Evolutionary conservation across 2,113 vertebrate genomes (phyloP), one percentile per base, ranked within the genome.

Genomic region (Vulpes lagopus): DNA sequence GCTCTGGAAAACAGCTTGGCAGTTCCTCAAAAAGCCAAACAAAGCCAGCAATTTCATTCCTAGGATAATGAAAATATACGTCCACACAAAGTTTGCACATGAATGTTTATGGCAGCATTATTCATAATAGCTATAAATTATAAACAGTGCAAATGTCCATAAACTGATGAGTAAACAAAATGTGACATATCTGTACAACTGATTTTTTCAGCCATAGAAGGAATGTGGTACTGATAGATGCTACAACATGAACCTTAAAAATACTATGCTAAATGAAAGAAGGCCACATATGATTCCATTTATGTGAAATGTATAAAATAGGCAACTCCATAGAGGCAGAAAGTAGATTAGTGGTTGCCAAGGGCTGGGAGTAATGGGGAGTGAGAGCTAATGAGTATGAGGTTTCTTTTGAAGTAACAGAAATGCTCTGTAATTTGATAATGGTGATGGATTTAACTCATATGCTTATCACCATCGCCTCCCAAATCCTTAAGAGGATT

Each of bases 401-500:
- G 35, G 35, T 38, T 95, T 86, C 80, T 74, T 85, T 43, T 20
- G 38, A 62, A n/a, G 15, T 83, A 79, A 69, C 25, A 60, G 55
- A 60, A 69, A 79, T 79, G 11, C 43, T 64, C 43, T 90, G 71
- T 49, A 85, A 90, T 80, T 79, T 79, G 86, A n/a, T 49, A 80
- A 57, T 80, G 43, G 15, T 30, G 73, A 62, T 23, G 32, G 27
- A 73, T 49, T 90, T 65, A 93, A 92, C 20, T 73, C 25, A 69
- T 89, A 71, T 2, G 32, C 95, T 84, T 89, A 78, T 93, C 38
- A 59, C 49, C 43, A 91, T 30, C 27, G n/a, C 43, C 64, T 71
- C 12, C 69, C 73, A 90, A 94, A 80, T 55, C n/a, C 53, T 82
- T 85, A 64, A 35, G 91, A 86, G 53, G 62, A 90, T 80, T 85